Evolutionary conservation across 1,140 invertebrate genomes (phyloP), one percentile per base, ranked within the genome.

Genomic region (Drosophila malerkotliana): DNA sequence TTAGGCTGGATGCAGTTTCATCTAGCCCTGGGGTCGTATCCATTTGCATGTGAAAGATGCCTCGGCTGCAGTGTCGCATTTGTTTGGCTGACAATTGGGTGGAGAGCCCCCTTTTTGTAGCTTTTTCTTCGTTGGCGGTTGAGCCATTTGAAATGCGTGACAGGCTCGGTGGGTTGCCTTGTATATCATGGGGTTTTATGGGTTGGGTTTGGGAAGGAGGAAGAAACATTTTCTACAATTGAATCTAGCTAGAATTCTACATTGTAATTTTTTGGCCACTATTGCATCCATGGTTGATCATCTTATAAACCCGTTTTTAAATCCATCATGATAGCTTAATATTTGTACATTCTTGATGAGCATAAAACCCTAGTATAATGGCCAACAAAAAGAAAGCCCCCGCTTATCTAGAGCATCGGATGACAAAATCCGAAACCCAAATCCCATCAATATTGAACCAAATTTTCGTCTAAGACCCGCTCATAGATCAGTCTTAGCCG

Each of bases 401-500:
- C 58, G 58, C 71, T 73, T 73, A 73, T 73, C 69, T 37, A 8
- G 7, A 41, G 68, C 44, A 72, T 21, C 39, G 45, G 48, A 68
- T 72, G 32, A 68, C 73, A 77, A 44, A 59, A 58, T 32, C 10
- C 21, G 56, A 59, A 28, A 14, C 39, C 10, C 12, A 49, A 54
- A 47, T 41, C 54, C 49, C 30, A 59, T 67, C 57, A 57, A 66
- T 60, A 77, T 58, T 58, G 47, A 48, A 62, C 59, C 32, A 53
- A 56, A 80, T 72, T 60, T 41, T n/a, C 10, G 26, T 47, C 8
- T 26, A 57, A 26, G 57, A 48, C 56, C 51, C 37, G 56, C 64
- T 56, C 80, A 82, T 85, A 85, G 83, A 88, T 87, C 79, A 88
- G 82, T 58, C 83, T 87, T 82, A 85, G 82, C 51, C 71, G 34